These are phyloP conservation scores for Calcarius lapponicus DNA, from an alignment of 2,797 vertebrate species.

Conservation along the genomic window DNA sequence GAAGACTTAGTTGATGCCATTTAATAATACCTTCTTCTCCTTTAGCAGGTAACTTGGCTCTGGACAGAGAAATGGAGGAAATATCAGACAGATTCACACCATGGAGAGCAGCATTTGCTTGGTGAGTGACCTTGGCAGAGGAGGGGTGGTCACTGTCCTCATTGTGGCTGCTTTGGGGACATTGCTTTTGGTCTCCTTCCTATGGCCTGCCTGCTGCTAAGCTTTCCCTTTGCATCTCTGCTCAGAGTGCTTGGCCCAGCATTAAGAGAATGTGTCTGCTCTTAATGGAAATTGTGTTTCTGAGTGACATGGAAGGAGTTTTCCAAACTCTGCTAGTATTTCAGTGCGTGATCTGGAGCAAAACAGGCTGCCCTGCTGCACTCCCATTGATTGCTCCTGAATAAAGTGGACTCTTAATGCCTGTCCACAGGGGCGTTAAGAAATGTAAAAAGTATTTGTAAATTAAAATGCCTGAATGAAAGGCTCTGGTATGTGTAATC, in stretches of 20 bases:
- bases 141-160: neutral
- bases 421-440: slow-evolving; percentile 40
- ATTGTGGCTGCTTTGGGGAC: neutral
- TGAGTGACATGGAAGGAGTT: neutral
- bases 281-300: neutral
- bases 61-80: neutral
- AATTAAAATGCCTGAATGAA: slow-evolving; percentile 58
- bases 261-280: neutral
- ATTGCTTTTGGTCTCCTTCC: neutral
- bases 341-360: slow-evolving; percentile 34
- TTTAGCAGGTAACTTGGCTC: neutral
- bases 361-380: neutral
- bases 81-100: neutral
- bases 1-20: neutral
- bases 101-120: neutral
- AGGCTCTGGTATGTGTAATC: slow-evolving; percentile 58
- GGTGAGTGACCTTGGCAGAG: neutral
- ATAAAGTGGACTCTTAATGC: slow-evolving; percentile 36
- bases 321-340: slow-evolving; percentile 26
- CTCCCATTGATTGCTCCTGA: slow-evolving; percentile 11
- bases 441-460: slow-evolving; percentile 59
- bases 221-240: neutral
- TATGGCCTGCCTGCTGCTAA: neutral
- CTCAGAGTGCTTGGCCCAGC: neutral
- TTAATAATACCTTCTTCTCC: neutral